Conservation (phyloP, 2,113 vertebrate species). For the Triplophysa rosa region DNA sequence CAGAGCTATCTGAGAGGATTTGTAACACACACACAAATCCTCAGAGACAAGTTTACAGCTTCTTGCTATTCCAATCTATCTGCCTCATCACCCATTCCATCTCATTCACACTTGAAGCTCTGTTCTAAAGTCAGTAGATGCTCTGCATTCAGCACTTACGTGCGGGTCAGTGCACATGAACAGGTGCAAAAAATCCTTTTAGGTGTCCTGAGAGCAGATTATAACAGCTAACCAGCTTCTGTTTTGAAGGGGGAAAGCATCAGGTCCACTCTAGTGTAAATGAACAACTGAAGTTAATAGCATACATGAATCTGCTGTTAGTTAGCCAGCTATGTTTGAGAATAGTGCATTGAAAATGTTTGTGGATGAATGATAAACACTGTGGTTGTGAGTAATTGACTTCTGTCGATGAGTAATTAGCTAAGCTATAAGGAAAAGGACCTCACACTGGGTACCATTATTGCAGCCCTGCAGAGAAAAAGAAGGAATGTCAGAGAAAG, state of each 20-base stretch:
- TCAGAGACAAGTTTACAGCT: constrained; percentile 10
- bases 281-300: not conserved
- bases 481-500: not conserved
- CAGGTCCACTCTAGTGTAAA: constrained; percentile 6
- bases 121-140: constrained; percentile 36
- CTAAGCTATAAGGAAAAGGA: constrained; percentile 30
- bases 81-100: constrained; percentile 32
- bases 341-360: constrained; percentile 12
- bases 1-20: not conserved
- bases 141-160: constrained; percentile 7
- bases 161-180: constrained; percentile 38
- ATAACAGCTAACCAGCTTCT: not conserved
- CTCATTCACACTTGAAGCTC: constrained; percentile 30
- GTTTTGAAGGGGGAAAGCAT: not conserved
- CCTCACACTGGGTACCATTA: constrained; percentile 47
- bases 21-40: not conserved
- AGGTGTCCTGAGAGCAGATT: constrained; percentile 11
- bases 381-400: constrained; percentile 44
- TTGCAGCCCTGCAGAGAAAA: constrained; percentile 33
- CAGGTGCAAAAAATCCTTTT: constrained; percentile 33
- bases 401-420: constrained; percentile 32
- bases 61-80: not conserved
- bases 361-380: constrained; percentile 37
- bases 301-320: constrained; percentile 14
- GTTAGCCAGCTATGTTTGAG: constrained; percentile 11